Conservation (phyloP, 2,797 vertebrate species). For the Sylvilagus floridanus region DNA sequence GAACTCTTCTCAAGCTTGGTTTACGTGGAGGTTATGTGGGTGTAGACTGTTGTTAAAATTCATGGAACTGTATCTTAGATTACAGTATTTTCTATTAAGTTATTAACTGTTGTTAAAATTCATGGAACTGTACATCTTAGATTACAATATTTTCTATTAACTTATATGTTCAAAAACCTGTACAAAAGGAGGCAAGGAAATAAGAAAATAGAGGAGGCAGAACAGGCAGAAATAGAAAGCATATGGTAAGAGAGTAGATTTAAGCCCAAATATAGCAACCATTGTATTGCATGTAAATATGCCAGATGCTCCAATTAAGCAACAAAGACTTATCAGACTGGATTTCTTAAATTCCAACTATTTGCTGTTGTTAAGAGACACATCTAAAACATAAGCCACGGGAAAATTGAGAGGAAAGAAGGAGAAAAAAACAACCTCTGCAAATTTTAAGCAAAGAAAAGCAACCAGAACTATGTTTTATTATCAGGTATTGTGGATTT, state of each 20-base stretch:
- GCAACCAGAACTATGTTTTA: background rate
- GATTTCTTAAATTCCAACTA: constrained; percentile 12
- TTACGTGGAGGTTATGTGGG: background rate
- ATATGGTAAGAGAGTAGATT: constrained; percentile 44
- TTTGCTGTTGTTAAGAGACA: constrained; percentile 32
- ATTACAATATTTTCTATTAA: background rate
- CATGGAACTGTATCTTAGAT: background rate
- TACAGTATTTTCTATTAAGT: background rate
- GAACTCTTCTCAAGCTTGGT: background rate
- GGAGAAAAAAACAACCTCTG: constrained; percentile 15
- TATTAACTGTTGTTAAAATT: constrained; percentile 1
- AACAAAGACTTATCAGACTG: constrained; percentile 51
- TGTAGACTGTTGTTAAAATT: background rate
- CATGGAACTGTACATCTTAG: background rate
- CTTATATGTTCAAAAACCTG: background rate
- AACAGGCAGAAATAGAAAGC: constrained; percentile 13
- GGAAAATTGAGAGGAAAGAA: constrained; percentile 12
- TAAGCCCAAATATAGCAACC: constrained; percentile 32
- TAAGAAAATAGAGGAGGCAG: background rate
- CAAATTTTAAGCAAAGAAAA: constrained; percentile 54
- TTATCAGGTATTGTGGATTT: constrained; percentile 26
- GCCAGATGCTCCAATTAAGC: constrained; percentile 62
- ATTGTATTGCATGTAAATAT: constrained; percentile 53
- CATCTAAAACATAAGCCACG: constrained; percentile 42
- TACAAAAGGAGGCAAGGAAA: background rate